Evolutionary conservation across 2,797 vertebrate genomes (phyloP).

Genomic region (Pseudotriccus pelzelni): DNA sequence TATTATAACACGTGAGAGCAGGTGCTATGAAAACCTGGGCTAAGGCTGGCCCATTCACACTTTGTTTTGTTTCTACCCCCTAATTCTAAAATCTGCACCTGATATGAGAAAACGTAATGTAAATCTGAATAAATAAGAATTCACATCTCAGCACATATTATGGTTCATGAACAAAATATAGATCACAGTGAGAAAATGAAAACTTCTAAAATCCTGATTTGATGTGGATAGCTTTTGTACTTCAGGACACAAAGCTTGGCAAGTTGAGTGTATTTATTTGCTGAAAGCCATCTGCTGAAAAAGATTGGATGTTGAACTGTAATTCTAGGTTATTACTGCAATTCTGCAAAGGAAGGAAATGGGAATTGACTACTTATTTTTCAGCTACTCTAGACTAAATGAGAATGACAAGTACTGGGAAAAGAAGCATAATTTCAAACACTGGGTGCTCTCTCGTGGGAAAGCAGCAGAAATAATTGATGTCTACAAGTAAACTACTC

Average conservation of each 20-base stretch:
- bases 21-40: background rate
- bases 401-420: constrained; percentile 1
- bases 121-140: background rate
- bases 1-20: background rate
- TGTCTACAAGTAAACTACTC: background rate
- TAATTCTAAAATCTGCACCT: background rate
- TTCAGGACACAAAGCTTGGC: background rate
- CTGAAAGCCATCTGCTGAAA: constrained; percentile 33
- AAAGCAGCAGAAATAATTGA: constrained; percentile 31
- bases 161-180: background rate
- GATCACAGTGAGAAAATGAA: background rate
- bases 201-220: background rate
- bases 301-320: constrained; percentile 11
- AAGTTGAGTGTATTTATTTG: background rate
- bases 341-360: constrained; percentile 23
- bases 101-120: background rate
- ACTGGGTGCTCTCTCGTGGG: background rate
- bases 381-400: constrained; percentile 21
- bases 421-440: constrained; percentile 24
- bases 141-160: background rate
- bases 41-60: background rate
- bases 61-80: background rate
- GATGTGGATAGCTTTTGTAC: background rate
- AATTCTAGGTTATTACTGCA: constrained; percentile 48
- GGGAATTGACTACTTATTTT: constrained; percentile 22